Base-by-base conservation (phyloP, 2,797 vertebrate genomes). In the Silurus lanzhouensis region DNA sequence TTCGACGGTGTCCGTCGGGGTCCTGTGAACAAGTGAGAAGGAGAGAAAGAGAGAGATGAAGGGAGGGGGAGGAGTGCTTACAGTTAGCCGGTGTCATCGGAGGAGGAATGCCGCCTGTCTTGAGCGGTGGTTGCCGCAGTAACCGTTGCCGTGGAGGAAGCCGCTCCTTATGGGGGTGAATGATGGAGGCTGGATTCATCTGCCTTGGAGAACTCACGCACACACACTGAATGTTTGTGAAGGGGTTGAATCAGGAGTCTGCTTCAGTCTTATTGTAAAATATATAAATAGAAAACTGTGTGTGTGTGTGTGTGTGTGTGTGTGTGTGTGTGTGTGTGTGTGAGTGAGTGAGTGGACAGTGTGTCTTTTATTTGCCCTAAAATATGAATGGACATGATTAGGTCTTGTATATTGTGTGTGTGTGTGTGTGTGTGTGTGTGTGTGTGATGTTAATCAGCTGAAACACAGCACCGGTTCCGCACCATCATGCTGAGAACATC, bases 81-180 rank as follows among this genome's bases (percentile, higher is more conserved):
- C 77, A 75, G 44, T 85, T 84, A 87, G 81, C 85, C 81, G 55
- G 85, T 88, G 83, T 85, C 77, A 74, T 83, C 70, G 58, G 58
- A 74, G 67, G 83, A 89, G 89, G 82, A 89, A 89, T 88, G 87
- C 85, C 27, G 87, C 76, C 86, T 78, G 87, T 74, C 82, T 83
- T 83, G 15, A 38, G 61, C 64, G 81, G 85, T 76, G 77, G 89
- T 89, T 89, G 81, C 89, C 85, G 20, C 86, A 86, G 89, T 84
- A 89, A 89, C 89, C 44, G 87, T 88, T 85, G 87, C 87, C 61
- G 82, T 84, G 84, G 80, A 88, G 87, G 68, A 86, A 79, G 84
- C 77, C 70, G 84, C 88, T 86, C 83, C 61, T 82, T 88, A 83
- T 83, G 82, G 81, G 71, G 85, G 85, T 66, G 85, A 85, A 57